Evolutionary conservation across 2,888 invertebrate genomes (phyloP), one percentile per base, ranked within the genome.

Genomic region (Chouioia cunea): DNA sequence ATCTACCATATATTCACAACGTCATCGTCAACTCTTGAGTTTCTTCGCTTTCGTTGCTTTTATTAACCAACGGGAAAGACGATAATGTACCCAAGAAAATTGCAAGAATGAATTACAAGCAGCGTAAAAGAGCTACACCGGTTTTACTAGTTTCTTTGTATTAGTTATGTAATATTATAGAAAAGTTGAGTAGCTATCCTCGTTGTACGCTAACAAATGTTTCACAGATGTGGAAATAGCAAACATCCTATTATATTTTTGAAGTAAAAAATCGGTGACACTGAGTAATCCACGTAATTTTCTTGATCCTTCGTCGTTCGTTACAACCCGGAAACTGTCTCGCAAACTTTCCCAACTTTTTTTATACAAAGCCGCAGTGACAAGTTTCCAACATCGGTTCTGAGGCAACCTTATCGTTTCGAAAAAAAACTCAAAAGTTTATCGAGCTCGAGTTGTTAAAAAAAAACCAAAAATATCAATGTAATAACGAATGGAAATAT

Each of bases 121-220:
- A 22, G 50, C 68, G 65, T 16, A 64, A 65, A 6, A 68, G 22
- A 71, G 71, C 71, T 43, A 50, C 66, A 66, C 57, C 57, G 65
- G 58, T 57, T 52, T 44, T 44, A 44, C 58, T 52, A 18, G 6
- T 22, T 53, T 14, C 44, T 47, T 23, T 48, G n/a, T 2, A 46
- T 44, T 54, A 23, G 27, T 18, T n/a, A 22, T 53, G 22, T 53
- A 23, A 53, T 23, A n/a, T n/a, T n/a, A 36, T 36, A 10, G 36
- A 36, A 3, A 36, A 36, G 36, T 36, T 36, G 36, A 10, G 36
- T 36, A 36, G 36, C 36, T 36, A 36, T 36, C 36, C n/a, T n/a
- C n/a, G n/a, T n/a, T n/a, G n/a, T n/a, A n/a, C 10, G 23, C 8
- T 16, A 53, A 44, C 36, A 27, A n/a, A n/a, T 66, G 2, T 16